Percentiles rank a stretch among this genome's conserved stretches.
Evolutionary conservation across 2,797 vertebrate species (phyloP).

Genomic region (Mycteria americana): DNA sequence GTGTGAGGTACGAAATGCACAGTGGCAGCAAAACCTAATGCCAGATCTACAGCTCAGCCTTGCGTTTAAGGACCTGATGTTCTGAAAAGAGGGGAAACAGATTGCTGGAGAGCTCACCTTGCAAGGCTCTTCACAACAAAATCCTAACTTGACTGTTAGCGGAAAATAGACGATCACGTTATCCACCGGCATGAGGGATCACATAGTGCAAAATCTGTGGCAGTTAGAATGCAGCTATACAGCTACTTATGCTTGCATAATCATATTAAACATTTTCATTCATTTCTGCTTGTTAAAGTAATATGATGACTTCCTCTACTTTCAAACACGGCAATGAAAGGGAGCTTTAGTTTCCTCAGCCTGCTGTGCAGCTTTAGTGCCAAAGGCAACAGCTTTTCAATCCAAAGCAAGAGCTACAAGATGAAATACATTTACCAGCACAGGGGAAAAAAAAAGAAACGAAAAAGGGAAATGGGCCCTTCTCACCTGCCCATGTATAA

Average conservation of each 20-base stretch:
- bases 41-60: background rate
- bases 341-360: slow-evolving; percentile 46
- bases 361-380: slow-evolving; percentile 52
- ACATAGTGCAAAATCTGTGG: background rate
- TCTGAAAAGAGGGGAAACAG: background rate
- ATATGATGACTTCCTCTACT: slow-evolving; percentile 50
- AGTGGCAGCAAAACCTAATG: background rate
- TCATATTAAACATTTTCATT: slow-evolving; percentile 58
- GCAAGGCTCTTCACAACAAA: background rate
- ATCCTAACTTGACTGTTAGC: background rate
- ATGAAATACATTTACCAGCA: slow-evolving; percentile 43
- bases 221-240: background rate
- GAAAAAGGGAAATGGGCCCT: slow-evolving; percentile 24
- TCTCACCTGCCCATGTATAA: slow-evolving; percentile 44
- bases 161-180: background rate
- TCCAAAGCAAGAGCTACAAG: slow-evolving; percentile 55
- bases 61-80: background rate
- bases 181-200: background rate
- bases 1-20: background rate
- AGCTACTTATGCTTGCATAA: slow-evolving; percentile 44
- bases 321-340: slow-evolving; percentile 59
- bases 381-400: slow-evolving; percentile 69
- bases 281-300: slow-evolving; percentile 66
- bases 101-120: background rate
- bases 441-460: background rate